These are phyloP conservation scores for Chaenodraco wilsoni DNA, from an alignment of 2,797 vertebrate species.

Conservation along the genomic window DNA sequence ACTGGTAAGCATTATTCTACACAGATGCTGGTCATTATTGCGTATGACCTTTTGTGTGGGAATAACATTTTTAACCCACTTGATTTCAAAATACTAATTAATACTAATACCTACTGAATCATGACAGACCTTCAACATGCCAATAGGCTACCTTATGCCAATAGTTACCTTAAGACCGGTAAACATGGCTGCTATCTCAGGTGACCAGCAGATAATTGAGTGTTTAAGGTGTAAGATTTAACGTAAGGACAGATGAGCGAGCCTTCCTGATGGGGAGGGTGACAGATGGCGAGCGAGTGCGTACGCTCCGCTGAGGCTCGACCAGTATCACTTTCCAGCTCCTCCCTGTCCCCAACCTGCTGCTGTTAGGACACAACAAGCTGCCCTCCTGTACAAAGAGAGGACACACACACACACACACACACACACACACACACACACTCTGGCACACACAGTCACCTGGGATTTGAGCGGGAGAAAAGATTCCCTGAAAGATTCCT, in stretches of 20 bases:
- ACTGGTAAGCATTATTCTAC: conserved; percentile 82
- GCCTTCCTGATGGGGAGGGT: conserved; percentile 53
- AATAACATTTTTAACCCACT: too few species aligned
- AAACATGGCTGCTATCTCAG: conserved; percentile 28
- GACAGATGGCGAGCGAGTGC: conserved; percentile 83
- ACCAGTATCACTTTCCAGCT: conserved; percentile 82
- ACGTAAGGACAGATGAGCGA: conserved; percentile 43
- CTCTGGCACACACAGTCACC: conserved; percentile 57
- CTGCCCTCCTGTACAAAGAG: conserved; percentile 66
- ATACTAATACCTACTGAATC: not conserved
- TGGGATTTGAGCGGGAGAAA: conserved; percentile 78
- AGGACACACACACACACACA: conserved; percentile 46
- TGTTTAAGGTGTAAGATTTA: not conserved
- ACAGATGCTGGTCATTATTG: not conserved
- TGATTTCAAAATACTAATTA: too few species aligned
- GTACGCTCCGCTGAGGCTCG: conserved; percentile 73
- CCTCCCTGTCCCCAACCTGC: conserved; percentile 77
- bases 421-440: conserved; percentile 48
- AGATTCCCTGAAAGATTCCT: conserved; percentile 86
- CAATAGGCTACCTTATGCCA: not conserved
- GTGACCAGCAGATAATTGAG: conserved; percentile 15
- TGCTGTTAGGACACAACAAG: conserved; percentile 75
- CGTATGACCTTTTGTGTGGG: not conserved
- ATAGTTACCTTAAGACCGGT: conserved; percentile 2
- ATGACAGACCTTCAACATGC: not conserved